Conservation (phyloP, 2,888 invertebrate genomes). For the Drosophila anomalata region DNA sequence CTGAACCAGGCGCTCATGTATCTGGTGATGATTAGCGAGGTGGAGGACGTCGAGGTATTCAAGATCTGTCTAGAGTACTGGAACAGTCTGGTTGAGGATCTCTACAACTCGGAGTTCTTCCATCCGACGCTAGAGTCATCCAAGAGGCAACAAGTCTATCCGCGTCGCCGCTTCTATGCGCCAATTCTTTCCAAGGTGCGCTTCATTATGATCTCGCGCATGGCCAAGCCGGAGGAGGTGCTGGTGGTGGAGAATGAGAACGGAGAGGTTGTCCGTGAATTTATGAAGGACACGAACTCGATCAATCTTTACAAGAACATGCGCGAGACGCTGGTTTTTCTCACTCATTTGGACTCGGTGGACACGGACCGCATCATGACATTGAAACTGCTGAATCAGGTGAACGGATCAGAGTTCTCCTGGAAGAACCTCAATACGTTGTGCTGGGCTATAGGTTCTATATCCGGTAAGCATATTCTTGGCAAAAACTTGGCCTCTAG, state of each 20-base stretch:
- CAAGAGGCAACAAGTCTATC: constrained; percentile 82
- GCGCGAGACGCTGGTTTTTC: constrained; percentile 98
- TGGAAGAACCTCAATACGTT: constrained; percentile 99
- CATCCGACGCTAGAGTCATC: constrained; percentile 81
- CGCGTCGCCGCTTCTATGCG: constrained; percentile 90
- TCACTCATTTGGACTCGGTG: constrained; percentile 98
- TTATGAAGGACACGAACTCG: constrained; percentile 99
- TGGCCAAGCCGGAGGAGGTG: constrained; percentile 99
- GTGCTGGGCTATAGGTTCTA: constrained; percentile 99
- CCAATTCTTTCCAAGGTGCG: constrained; percentile 94
- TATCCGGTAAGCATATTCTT: constrained; percentile 88
- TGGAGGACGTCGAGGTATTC: constrained; percentile 99
- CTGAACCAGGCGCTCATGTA: constrained; percentile 94
- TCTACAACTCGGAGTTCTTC: constrained; percentile 95
- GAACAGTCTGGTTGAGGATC: constrained; percentile 95
- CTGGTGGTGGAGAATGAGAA: constrained; percentile 99
- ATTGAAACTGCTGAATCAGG: constrained; percentile 98
- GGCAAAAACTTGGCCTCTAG: too few species aligned
- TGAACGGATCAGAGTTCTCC: constrained; percentile 99
- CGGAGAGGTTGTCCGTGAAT: constrained; percentile 99
- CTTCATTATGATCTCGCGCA: constrained; percentile 99
- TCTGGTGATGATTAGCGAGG: constrained; percentile 96
- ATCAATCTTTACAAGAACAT: constrained; percentile 99
- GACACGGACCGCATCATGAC: constrained; percentile 99
- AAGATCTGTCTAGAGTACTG: constrained; percentile 99